Conservation (phyloP, 2,113 vertebrate genomes). For the Pedetes capensis region DNA sequence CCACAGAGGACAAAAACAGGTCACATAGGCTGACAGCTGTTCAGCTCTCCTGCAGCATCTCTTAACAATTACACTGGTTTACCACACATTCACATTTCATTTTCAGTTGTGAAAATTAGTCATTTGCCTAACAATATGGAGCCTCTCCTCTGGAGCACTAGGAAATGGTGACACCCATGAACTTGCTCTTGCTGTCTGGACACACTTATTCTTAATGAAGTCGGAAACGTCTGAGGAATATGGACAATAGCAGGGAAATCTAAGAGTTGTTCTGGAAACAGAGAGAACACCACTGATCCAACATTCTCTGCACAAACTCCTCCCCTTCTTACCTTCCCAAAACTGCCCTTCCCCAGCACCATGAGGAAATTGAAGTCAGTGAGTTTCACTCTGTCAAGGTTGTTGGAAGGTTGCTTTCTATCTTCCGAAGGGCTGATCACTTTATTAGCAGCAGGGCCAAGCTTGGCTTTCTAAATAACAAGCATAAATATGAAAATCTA, state of each 20-base stretch:
- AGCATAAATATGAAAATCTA: slow-evolving; percentile 63
- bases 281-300: fast-evolving
- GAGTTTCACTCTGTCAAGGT: slow-evolving; percentile 92
- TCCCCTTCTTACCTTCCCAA: slow-evolving; percentile 90
- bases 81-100: not conserved
- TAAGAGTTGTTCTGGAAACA: not conserved
- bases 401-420: slow-evolving; percentile 90
- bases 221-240: not conserved
- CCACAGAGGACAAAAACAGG: not conserved
- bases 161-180: too few species aligned
- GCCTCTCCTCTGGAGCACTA: not conserved
- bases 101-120: not conserved
- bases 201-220: not conserved
- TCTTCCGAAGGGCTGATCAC: slow-evolving; percentile 93
- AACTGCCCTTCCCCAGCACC: slow-evolving; percentile 97
- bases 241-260: too few species aligned
- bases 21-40: fast-evolving
- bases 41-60: not conserved
- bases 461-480: slow-evolving; percentile 93
- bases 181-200: not conserved
- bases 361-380: slow-evolving; percentile 97
- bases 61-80: not conserved
- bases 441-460: slow-evolving; percentile 95
- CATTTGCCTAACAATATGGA: not conserved
- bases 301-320: fast-evolving